Evolutionary conservation across 2,888 invertebrate species (phyloP), one percentile per base, ranked within the genome.

Genomic region (Galeopsomyia nigrocyanea): DNA sequence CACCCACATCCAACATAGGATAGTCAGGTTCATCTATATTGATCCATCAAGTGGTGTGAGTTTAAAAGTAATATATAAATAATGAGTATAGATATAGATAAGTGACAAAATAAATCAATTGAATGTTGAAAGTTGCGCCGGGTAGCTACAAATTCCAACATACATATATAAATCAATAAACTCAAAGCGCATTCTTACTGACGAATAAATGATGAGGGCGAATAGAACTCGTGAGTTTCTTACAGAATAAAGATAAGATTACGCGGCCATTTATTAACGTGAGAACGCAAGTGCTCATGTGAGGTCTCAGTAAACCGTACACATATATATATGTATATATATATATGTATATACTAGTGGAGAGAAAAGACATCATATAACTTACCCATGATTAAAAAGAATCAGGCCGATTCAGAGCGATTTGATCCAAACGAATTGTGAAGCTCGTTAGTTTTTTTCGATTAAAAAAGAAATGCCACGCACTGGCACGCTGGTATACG

Each of bases 1-100:
- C 80, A 56, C 82, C 82, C 13, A 80, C 81, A 71, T 83, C 83
- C 56, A 83, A 80, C 71, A 79, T 78, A 50, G 78, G 77, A 65
- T 66, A 75, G 47, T 76, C 79, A 21, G 78, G 75, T 64, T 79
- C 78, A 67, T 81, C 83, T 82, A 60, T 82, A 60, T 26, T 65
- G 57, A 53, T 39, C 53, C 53, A 74, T 17, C 49, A 68, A 64
- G 31, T 53, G n/a, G 17, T 19, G 53, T 17, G 19, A 19, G 9
- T 19, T 53, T 53, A 53, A 39, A 39, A 13, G 7, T 39, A 39
- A 39, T 13, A 39, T 39, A 39, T 10, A 39, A 39, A 39, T 13
- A 39, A 39, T 39, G 39, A 39, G 39, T 39, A 39, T 7, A 39
- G 39, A 39, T 39, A 39, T 39, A 39, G 39, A 10, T 39, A 39